Percentiles rank a stretch among this genome's conserved stretches.
These are phyloP conservation scores for Picus viridis DNA, from an alignment of 2,797 vertebrate genomes.

Conservation along the genomic window DNA sequence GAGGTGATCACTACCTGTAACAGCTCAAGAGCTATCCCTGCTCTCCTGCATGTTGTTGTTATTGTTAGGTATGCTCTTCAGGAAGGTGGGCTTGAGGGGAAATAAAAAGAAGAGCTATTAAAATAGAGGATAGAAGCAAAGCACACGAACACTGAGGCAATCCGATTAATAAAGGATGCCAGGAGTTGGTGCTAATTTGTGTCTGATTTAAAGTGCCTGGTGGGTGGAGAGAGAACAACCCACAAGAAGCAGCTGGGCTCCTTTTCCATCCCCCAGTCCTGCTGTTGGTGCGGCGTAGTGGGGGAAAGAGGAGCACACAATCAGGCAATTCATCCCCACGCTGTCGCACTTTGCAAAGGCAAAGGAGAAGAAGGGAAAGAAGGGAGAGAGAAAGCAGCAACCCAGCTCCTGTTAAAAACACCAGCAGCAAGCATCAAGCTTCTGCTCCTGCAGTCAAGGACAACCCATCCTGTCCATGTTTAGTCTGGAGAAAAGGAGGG, in stretches of 20 bases:
- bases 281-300: slow-evolving; percentile 48
- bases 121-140: slow-evolving; percentile 55
- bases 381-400: not conserved
- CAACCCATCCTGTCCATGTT: accelerated
- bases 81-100: not conserved
- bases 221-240: slow-evolving; percentile 73
- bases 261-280: slow-evolving; percentile 70
- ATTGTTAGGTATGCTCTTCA: slow-evolving; percentile 6
- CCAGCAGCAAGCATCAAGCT: not conserved
- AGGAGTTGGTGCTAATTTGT: slow-evolving; percentile 67
- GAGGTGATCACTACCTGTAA: not conserved
- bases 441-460: not conserved
- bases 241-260: slow-evolving; percentile 74
- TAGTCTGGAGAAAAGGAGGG: too few relatives aligned
- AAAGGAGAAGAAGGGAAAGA: slow-evolving; percentile 17
- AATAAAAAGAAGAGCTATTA: not conserved
- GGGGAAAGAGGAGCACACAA: slow-evolving; percentile 56
- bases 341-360: slow-evolving; percentile 12
- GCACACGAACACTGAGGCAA: slow-evolving; percentile 34
- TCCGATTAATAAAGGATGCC: slow-evolving; percentile 47
- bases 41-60: not conserved
- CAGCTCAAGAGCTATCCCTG: not conserved
- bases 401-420: not conserved
- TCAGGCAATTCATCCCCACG: slow-evolving; percentile 56
- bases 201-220: slow-evolving; percentile 72